These are phyloP conservation scores for Barbus barbus DNA, from an alignment of 2,113 vertebrate genomes.

Conservation along the genomic window DNA sequence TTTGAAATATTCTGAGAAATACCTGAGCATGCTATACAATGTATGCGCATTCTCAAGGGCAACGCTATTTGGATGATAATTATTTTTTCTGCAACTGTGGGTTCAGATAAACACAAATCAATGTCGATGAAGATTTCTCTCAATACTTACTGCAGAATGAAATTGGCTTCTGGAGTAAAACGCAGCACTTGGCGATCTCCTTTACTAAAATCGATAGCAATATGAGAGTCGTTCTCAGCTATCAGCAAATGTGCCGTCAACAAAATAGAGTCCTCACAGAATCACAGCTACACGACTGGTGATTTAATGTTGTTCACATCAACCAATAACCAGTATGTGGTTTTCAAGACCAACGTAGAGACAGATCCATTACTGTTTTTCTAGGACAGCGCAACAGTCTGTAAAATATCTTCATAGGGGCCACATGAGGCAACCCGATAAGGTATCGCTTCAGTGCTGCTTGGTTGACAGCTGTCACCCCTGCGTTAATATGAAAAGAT, in stretches of 20 bases:
- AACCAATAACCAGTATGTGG: constrained; percentile 25
- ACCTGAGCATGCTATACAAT: not conserved
- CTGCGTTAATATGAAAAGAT: not conserved
- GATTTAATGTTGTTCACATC: constrained; percentile 29
- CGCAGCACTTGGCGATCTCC: constrained; percentile 18
- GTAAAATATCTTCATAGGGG: constrained; percentile 26
- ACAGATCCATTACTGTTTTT: constrained; percentile 26
- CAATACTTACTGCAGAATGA: constrained; percentile 12
- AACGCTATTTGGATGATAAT: constrained; percentile 5
- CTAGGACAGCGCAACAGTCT: constrained; percentile 6
- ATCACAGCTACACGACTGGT: constrained; percentile 10
- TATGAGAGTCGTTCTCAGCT: constrained; percentile 46
- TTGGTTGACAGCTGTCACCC: constrained; percentile 34
- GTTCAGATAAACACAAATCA: constrained; percentile 11
- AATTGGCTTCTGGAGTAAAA: constrained; percentile 50
- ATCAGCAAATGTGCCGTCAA: constrained; percentile 26
- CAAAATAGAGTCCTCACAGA: constrained; percentile 38
- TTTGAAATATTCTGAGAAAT: not conserved
- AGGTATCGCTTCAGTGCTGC: not conserved
- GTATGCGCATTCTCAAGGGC: not conserved
- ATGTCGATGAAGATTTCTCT: constrained; percentile 27
- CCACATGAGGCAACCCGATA: constrained; percentile 1
- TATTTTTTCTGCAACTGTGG: not conserved
- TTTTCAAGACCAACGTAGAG: not conserved
- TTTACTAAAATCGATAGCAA: constrained; percentile 53